A percentile compares a stretch with the other conserved stretches of the same genome.
Conservation (phyloP, 2,797 vertebrate genomes). For the Sebastes umbrosus region DNA sequence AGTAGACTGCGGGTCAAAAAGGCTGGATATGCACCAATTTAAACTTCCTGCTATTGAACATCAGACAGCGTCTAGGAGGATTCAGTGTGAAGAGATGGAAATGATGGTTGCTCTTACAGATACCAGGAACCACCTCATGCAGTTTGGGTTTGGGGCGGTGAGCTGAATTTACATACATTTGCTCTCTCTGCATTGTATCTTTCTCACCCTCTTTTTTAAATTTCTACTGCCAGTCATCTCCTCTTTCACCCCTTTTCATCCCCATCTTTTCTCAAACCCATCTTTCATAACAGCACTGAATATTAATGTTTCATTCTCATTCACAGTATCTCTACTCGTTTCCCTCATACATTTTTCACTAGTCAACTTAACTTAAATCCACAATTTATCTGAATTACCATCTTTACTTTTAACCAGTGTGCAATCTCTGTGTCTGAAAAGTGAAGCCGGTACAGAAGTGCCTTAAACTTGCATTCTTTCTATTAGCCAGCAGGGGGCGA, state of each 20-base stretch:
- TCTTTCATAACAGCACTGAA: conserved; percentile 51
- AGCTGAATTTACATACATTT: conserved; percentile 61
- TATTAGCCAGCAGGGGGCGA: no score
- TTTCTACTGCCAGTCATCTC: conserved; percentile 55
- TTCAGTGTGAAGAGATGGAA: conserved; percentile 48
- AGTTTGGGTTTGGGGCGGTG: conserved; percentile 10
- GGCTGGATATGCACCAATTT: conserved; percentile 48
- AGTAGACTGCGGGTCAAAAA: conserved; percentile 40
- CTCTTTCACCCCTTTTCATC: conserved; percentile 45
- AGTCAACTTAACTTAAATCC: neutral
- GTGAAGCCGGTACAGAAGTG: neutral
- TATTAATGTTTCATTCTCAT: conserved; percentile 47
- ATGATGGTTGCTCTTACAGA: conserved; percentile 28
- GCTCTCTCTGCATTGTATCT: conserved; percentile 10
- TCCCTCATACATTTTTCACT: neutral
- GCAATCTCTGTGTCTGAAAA: neutral
- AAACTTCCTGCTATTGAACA: conserved; percentile 31
- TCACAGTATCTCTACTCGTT: conserved; percentile 1
- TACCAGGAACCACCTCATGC: conserved; percentile 5
- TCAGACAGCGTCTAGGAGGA: conserved; percentile 12
- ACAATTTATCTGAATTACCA: neutral
- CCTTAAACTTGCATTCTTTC: no score
- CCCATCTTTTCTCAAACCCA: conserved; percentile 28
- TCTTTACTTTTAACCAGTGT: neutral
- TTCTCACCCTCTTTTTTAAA: conserved; percentile 24